phyloP scores from a whole-genome alignment of 2,797 vertebrate genomes.

The Gymnocypris eckloni region DNA sequence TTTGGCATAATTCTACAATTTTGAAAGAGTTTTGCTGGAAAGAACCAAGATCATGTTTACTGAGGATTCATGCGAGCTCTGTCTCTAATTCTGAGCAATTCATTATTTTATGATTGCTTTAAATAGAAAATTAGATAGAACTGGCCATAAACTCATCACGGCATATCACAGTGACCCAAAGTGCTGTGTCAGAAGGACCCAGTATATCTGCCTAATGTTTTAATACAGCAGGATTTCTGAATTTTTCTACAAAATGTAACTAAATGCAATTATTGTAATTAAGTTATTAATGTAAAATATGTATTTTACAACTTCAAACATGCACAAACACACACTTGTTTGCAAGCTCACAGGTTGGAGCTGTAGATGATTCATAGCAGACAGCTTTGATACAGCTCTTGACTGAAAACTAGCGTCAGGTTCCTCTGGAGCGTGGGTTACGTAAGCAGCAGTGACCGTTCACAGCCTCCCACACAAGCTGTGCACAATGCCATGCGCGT shows the following conservation, averaged over 20 bases:
- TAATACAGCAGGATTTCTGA: neutral
- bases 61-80: slow-evolving; percentile 12
- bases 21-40: slow-evolving; percentile 16
- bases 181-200: neutral
- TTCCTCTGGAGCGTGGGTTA: neutral
- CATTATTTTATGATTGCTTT: slow-evolving; percentile 23
- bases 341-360: neutral
- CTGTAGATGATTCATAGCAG: neutral
- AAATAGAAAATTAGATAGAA: slow-evolving; percentile 19
- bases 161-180: neutral
- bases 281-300: neutral
- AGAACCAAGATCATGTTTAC: slow-evolving; percentile 18
- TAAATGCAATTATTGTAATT: neutral
- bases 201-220: neutral
- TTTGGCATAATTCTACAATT: neutral
- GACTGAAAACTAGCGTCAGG: neutral
- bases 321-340: neutral
- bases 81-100: slow-evolving; percentile 23
- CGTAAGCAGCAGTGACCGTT: neutral
- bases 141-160: slow-evolving; percentile 7
- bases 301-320: neutral
- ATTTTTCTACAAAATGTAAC: neutral
- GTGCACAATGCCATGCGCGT: neutral
- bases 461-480: slow-evolving; percentile 27
- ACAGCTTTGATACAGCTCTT: neutral